Conservation (phyloP, 2,797 vertebrate genomes). For the Cygnus olor region DNA sequence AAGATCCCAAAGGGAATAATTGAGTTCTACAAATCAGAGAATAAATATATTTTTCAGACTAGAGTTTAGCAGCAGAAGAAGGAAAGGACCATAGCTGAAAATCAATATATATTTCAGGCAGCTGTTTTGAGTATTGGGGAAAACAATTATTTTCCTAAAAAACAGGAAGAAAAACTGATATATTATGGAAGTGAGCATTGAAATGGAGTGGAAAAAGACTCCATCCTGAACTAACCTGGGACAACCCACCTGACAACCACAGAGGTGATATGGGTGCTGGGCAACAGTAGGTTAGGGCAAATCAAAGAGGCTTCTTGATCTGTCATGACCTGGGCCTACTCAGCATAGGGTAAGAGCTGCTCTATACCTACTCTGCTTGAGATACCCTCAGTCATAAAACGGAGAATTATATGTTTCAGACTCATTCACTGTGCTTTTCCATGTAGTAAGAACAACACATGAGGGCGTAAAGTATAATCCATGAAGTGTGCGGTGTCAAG, state of each 20-base stretch:
- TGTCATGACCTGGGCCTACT: neutral
- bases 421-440: neutral
- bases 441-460: neutral
- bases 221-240: neutral
- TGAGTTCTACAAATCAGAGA: conserved; percentile 17
- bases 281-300: neutral
- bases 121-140: neutral
- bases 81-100: neutral
- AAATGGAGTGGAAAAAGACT: neutral
- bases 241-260: neutral
- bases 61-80: neutral
- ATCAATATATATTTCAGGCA: neutral
- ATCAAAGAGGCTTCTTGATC: neutral
- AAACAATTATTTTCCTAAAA: neutral
- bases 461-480: neutral
- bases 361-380: neutral
- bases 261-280: neutral
- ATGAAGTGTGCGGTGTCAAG: neutral
- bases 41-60: conserved; percentile 11
- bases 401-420: neutral
- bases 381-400: neutral
- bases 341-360: neutral
- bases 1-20: conserved; percentile 3
- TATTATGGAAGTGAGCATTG: neutral
- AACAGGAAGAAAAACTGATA: neutral